Evolutionary conservation across 2,113 vertebrate species (phyloP), one percentile per base, ranked within the genome.

Genomic region (Tyrannus savana): DNA sequence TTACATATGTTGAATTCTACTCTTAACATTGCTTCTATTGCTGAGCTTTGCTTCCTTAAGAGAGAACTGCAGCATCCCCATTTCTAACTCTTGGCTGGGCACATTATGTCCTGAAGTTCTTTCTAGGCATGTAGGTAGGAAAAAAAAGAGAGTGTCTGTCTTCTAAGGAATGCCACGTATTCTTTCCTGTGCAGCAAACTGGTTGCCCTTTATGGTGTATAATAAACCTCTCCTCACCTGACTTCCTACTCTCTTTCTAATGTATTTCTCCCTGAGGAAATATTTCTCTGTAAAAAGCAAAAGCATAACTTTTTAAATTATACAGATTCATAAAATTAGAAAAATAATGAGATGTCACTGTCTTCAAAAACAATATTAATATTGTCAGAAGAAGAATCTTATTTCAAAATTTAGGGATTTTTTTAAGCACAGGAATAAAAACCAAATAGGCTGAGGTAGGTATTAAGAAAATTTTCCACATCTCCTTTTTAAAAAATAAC

Each of bases 351-450:
- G 13, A 55, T 55, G 6, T 9, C 5, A 46, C 27, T 83, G 10
- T 47, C 24, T 67, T 80, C 23, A 56, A 31, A 87, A 93, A 44
- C 3, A 19, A 10, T 7, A 28, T 23, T 1, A 46, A 64, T 55
- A 64, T 18, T 53, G 17, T 27, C 24, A 56, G 9, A 8, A 69
- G 5, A 85, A 58, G 5, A 68, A 75, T 75, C 9, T 50, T 46
- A 21, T 60, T 73, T 60, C 1, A 1, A 82, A 77, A 37, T 24
- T 4, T 1, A 16, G 14, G 3, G 0, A 0, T 0, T 21, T 25
- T 55, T 60, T 44, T n/a, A 91, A 33, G 10, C 62, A 69, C 6
- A 60, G 7, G 19, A 78, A 44, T 42, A 73, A 79, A 63, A 18
- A 3, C 16, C 9, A 44, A 13, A 39, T 17, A 55, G 4, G 22